Evolutionary conservation across 2,797 vertebrate genomes (phyloP).

Genomic region (Strix occidentalis): DNA sequence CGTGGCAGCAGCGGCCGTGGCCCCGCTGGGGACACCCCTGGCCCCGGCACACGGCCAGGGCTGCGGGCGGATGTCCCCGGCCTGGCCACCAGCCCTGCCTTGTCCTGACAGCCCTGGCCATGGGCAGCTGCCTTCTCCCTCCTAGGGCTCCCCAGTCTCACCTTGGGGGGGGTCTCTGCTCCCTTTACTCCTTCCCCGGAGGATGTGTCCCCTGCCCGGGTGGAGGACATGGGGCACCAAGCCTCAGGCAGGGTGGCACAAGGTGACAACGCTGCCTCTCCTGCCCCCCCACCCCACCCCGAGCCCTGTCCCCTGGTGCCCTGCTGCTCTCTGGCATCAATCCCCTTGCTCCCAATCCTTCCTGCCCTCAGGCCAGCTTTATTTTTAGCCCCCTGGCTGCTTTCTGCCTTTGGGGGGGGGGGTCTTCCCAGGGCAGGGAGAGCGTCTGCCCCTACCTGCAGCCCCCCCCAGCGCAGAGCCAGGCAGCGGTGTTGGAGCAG

Average conservation of each 20-base stretch:
- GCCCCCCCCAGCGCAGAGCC: not conserved
- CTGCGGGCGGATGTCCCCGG: not conserved
- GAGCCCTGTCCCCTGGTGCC: not conserved
- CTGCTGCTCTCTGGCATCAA: not conserved
- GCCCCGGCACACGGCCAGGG: not conserved
- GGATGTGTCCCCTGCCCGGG: fast-evolving
- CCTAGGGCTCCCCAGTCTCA: fast-evolving
- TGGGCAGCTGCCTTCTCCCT: not conserved
- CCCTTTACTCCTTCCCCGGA: not conserved
- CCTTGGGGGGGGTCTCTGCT: not conserved
- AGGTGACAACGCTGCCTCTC: not conserved
- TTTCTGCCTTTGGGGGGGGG: not conserved
- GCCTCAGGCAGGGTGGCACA: not conserved
- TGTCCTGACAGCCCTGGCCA: fast-evolving
- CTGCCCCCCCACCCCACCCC: not conserved
- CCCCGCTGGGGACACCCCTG: not conserved
- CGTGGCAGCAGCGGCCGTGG: not conserved
- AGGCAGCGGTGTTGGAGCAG: not conserved
- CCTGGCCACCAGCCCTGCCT: not conserved
- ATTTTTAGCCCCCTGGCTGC: conserved; percentile 18
- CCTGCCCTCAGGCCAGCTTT: not conserved
- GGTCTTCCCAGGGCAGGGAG: not conserved
- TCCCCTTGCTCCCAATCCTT: conserved; percentile 12
- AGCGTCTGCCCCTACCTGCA: not conserved
- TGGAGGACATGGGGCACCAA: too few relatives aligned